These are phyloP conservation scores for Bembecia ichneumoniformis DNA, from an alignment of 2,888 invertebrate species.

Conservation along the genomic window DNA sequence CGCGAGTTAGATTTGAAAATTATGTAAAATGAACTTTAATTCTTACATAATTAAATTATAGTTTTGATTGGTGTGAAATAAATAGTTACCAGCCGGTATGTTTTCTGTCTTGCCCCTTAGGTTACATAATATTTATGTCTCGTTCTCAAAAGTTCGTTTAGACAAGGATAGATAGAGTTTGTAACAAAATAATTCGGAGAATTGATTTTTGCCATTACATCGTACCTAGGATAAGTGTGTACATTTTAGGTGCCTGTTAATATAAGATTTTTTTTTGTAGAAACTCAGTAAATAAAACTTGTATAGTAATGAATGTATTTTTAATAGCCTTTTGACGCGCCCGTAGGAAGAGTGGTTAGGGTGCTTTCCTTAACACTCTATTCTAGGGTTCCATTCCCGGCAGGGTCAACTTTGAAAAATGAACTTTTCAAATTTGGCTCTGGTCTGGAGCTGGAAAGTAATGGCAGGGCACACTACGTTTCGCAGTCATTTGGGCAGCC, in stretches of 20 bases:
- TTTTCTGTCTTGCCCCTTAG: constrained; percentile 53
- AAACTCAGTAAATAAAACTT: constrained; percentile 49
- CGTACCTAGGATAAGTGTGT: constrained; percentile 68
- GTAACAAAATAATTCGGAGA: constrained; percentile 43
- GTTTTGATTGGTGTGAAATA: constrained; percentile 13
- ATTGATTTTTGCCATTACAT: constrained; percentile 63
- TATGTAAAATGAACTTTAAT: too few relatives aligned
- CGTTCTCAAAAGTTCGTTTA: constrained; percentile 45
- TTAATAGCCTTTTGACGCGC: too few relatives aligned
- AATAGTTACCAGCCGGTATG: constrained; percentile 47
- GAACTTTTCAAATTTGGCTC: too few relatives aligned
- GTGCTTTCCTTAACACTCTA: too few relatives aligned
- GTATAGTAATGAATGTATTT: neutral
- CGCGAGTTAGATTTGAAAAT: too few relatives aligned
- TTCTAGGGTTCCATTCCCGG: too few relatives aligned
- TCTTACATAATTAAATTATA: neutral
- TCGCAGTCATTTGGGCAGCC: too few relatives aligned
- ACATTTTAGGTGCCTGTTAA: constrained; percentile 65
- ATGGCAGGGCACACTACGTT: too few relatives aligned
- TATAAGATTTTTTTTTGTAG: constrained; percentile 63
- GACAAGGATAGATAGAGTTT: constrained; percentile 14
- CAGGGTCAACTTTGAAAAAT: too few relatives aligned
- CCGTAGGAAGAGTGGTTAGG: too few relatives aligned
- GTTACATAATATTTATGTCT: constrained; percentile 55
- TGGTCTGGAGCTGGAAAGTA: too few relatives aligned